phyloP scores from a whole-genome alignment of 2,797 vertebrate genomes.

The Pangasius mekongensis region DNA sequence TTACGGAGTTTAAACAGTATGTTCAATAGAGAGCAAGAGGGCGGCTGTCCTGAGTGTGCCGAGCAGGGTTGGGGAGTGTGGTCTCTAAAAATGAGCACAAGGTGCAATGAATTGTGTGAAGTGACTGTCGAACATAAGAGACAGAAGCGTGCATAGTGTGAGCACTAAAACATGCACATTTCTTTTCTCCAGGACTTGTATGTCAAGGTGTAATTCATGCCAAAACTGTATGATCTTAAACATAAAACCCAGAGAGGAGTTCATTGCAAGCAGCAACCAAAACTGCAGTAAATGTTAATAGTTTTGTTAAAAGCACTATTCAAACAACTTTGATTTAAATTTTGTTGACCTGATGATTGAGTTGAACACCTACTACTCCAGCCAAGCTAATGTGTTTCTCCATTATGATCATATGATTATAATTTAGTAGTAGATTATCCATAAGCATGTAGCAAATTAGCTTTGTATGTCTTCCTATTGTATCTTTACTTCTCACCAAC shows the following conservation, averaged over 20 bases:
- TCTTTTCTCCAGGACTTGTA: neutral
- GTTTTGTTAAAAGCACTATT: neutral
- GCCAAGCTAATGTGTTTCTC: neutral
- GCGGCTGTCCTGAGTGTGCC: no score
- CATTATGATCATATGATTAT: neutral
- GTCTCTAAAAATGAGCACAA: neutral
- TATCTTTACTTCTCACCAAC: neutral
- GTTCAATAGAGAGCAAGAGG: no score
- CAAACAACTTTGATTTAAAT: neutral
- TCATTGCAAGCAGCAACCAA: neutral
- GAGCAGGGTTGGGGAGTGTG: neutral
- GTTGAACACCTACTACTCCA: neutral
- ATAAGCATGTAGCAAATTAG: neutral
- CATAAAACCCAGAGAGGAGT: neutral
- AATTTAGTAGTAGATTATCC: neutral
- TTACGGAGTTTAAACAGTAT: no score
- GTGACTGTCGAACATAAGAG: neutral
- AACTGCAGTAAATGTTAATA: neutral
- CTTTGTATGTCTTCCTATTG: neutral
- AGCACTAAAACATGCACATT: neutral
- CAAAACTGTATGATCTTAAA: neutral
- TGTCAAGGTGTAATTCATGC: neutral
- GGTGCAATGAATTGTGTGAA: neutral
- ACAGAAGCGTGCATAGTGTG: neutral
- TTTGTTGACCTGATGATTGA: neutral